Evolutionary conservation across 2,797 vertebrate species (phyloP), one percentile per base, ranked within the genome.

Genomic region (Clamator glandarius): DNA sequence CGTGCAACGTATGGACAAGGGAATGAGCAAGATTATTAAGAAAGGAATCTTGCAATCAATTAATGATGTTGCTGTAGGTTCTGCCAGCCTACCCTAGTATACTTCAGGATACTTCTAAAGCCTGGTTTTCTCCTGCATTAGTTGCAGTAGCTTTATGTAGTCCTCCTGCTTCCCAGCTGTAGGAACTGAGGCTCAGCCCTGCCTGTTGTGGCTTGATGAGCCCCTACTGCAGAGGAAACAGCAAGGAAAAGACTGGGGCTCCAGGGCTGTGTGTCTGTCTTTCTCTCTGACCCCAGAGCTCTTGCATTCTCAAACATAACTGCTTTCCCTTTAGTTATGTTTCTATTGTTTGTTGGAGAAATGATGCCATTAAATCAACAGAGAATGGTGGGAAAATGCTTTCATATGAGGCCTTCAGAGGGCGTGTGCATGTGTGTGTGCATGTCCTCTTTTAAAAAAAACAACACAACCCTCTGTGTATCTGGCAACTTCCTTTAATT

Each of bases 321-420:
- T 92, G 79, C 79, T 87, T 96, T 95, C 69, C 55, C 67, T 93
- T 95, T 59, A 89, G 84, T 81, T 83, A 26, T 79, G 89, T 61
- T 88, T 84, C 95, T 81, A 91, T 96, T 97, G 95, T 95, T 96
- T 0, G 0, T 31, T 78, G 70, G 63, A 95, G 82, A 66, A 96
- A 61, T 69, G 35, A 94, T 94, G 89, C 93, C 77, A 91, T 91
- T 95, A 94, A 94, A 85, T 96, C 93, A 96, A 92, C 91, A 95
- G 90, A 91, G 96, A 95, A 90, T 88, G 74, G 94, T 95, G 93
- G 94, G 95, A 96, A 96, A 95, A 76, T 35, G 83, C 93, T 96
- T 95, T 95, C 91, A 96, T 91, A 84, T 15, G 85, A 86, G 80
- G 85, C 62, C 73, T 72, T 95, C 15, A 41, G 88, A 81, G 90